Evolutionary conservation across 1,140 invertebrate genomes (phyloP).

Genomic region (Leptopilina boulardi): DNA sequence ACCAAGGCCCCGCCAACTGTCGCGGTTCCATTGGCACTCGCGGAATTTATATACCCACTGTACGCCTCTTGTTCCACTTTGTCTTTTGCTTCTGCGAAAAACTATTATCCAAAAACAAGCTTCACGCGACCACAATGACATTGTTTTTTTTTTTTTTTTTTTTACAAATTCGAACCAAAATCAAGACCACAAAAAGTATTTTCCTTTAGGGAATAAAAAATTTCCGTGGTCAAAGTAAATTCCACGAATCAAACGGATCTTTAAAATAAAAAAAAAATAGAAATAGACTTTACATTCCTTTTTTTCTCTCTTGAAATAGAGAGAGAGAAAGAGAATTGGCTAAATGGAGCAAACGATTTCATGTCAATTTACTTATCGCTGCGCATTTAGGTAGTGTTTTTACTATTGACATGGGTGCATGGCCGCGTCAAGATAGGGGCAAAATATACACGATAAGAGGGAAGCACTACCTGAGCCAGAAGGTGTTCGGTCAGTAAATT

Average conservation of each 20-base stretch:
- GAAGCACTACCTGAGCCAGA: constrained; percentile 17
- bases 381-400: constrained; percentile 1
- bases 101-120: background rate
- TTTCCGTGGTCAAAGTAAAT: background rate
- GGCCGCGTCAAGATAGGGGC: background rate
- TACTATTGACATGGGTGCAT: constrained; percentile 29
- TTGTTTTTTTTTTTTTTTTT: background rate
- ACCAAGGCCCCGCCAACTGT: background rate
- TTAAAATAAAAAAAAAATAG: background rate
- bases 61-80: constrained; percentile 11
- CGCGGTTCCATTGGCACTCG: constrained; percentile 28
- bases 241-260: background rate
- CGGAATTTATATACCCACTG: constrained; percentile 21
- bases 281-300: background rate
- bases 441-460: constrained; percentile 27
- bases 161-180: background rate
- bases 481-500: constrained; percentile 14
- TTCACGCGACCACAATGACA: background rate
- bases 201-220: too few relatives aligned
- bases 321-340: background rate
- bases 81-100: constrained; percentile 15
- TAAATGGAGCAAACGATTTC: constrained; percentile 16
- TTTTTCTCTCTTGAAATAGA: too few relatives aligned
- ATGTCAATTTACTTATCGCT: constrained; percentile 12
- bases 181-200: background rate